These are phyloP conservation scores for Nomada fabriciana DNA, from an alignment of 2,888 invertebrate species.

Conservation along the genomic window DNA sequence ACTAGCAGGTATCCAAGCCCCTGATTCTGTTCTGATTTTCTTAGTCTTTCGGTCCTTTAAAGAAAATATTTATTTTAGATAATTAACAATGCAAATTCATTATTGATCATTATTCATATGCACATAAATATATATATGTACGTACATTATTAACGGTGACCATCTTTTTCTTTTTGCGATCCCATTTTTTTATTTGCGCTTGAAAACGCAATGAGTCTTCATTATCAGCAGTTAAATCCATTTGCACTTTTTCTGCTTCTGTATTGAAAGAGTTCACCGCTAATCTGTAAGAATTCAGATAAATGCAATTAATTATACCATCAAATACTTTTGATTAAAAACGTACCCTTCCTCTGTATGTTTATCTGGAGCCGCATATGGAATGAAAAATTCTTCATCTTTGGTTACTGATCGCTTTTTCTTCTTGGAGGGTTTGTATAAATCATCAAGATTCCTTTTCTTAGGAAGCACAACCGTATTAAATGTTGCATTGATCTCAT, in stretches of 20 bases:
- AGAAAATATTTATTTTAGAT: constrained; percentile 1
- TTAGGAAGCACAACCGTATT: constrained; percentile 86
- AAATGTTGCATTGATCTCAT: constrained; percentile 87
- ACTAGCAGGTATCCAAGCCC: constrained; percentile 96
- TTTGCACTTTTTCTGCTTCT: constrained; percentile 91
- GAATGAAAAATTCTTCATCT: constrained; percentile 94
- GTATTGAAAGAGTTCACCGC: constrained; percentile 92
- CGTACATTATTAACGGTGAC: constrained; percentile 89
- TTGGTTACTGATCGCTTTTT: constrained; percentile 85
- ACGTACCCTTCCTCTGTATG: constrained; percentile 92
- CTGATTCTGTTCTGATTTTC: constrained; percentile 98
- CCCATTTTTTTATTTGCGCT: constrained; percentile 92
- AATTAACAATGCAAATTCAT: constrained; percentile 10
- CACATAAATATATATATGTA: constrained; percentile 25
- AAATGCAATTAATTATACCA: not conserved
- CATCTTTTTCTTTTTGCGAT: constrained; percentile 98
- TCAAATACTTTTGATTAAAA: not conserved
- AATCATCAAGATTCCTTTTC: constrained; percentile 86
- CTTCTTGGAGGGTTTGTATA: constrained; percentile 86
- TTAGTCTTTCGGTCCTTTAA: constrained; percentile 86
- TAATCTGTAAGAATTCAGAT: constrained; percentile 85
- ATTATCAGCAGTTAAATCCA: constrained; percentile 94
- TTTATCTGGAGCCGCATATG: constrained; percentile 93
- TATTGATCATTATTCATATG: not conserved
- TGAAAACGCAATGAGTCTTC: constrained; percentile 87